phyloP scores from a whole-genome alignment of 2,888 invertebrate genomes.

The Herminia tarsipennalis region DNA sequence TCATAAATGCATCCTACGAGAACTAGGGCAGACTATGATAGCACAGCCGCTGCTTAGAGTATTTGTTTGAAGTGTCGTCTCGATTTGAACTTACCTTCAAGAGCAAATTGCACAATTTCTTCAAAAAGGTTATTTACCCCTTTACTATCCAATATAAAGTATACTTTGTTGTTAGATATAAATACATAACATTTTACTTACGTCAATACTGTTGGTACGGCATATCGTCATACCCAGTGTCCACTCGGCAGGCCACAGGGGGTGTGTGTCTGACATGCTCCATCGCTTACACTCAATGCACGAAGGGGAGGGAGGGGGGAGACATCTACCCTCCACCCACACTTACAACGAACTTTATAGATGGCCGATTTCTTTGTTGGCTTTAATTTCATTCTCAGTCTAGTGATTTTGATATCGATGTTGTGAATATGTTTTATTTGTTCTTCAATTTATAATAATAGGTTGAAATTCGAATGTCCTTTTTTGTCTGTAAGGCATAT shows the following conservation, averaged over 20 bases:
- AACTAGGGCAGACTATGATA: no score
- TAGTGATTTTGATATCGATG: constrained; percentile 15
- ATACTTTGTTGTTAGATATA: no score
- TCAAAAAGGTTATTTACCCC: no score
- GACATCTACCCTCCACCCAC: no score
- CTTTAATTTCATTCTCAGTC: constrained; percentile 24
- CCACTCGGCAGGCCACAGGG: constrained; percentile 2
- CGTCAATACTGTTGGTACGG: not conserved
- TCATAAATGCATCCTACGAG: no score
- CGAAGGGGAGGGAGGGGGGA: constrained; percentile 21
- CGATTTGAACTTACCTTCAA: no score
- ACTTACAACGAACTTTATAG: constrained; percentile 26
- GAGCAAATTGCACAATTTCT: no score
- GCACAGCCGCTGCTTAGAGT: no score
- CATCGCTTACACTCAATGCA: constrained; percentile 43
- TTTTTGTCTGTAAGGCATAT: no score
- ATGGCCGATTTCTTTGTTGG: constrained; percentile 37
- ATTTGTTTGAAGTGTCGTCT: no score
- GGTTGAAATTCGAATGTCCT: no score
- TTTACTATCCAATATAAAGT: no score
- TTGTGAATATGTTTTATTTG: constrained; percentile 13
- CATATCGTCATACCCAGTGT: not conserved
- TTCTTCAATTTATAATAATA: constrained; percentile 9
- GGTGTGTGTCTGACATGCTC: constrained; percentile 38
- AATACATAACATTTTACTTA: not conserved